Percentiles rank a stretch among this genome's conserved stretches.
Conservation (phyloP, 1,140 invertebrate genomes). For the Drosophila watanabei region DNA sequence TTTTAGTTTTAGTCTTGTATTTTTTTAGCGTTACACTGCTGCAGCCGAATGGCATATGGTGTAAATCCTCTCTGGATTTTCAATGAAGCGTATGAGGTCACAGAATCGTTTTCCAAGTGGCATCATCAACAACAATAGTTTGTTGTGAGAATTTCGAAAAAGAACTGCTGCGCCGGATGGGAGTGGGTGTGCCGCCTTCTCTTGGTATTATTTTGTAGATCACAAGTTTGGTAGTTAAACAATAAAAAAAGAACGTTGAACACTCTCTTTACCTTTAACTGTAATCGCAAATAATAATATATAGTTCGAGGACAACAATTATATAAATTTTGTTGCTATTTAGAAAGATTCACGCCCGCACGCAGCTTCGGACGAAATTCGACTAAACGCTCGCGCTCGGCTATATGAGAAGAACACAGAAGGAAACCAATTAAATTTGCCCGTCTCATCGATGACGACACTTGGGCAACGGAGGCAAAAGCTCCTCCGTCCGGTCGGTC, state of each 20-base stretch:
- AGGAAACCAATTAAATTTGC: slow-evolving; percentile 72
- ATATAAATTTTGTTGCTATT: slow-evolving; percentile 26
- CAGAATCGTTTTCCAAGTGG: slow-evolving; percentile 53
- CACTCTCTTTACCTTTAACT: slow-evolving; percentile 10
- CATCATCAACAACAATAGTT: slow-evolving; percentile 49
- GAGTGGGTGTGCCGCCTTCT: neutral
- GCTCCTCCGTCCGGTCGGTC: slow-evolving; percentile 14
- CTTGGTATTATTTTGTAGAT: neutral
- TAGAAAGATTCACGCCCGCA: slow-evolving; percentile 63
- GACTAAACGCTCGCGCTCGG: slow-evolving; percentile 60
- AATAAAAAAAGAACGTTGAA: neutral
- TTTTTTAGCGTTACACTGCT: slow-evolving; percentile 27
- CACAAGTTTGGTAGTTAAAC: neutral
- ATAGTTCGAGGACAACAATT: neutral
- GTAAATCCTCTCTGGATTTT: slow-evolving; percentile 42
- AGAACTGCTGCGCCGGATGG: neutral
- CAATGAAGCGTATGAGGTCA: slow-evolving; percentile 63
- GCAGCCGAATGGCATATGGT: slow-evolving; percentile 54
- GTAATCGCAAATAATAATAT: slow-evolving; percentile 1
- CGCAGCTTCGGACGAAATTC: slow-evolving; percentile 66
- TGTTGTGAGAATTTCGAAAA: slow-evolving; percentile 14
- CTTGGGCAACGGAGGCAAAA: slow-evolving; percentile 44
- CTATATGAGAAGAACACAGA: slow-evolving; percentile 41
- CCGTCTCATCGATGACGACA: slow-evolving; percentile 74
- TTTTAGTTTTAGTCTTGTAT: slow-evolving; percentile 12